These are phyloP conservation scores for Chionoecetes opilio DNA, from an alignment of 1,140 invertebrate species.

Conservation along the genomic window DNA sequence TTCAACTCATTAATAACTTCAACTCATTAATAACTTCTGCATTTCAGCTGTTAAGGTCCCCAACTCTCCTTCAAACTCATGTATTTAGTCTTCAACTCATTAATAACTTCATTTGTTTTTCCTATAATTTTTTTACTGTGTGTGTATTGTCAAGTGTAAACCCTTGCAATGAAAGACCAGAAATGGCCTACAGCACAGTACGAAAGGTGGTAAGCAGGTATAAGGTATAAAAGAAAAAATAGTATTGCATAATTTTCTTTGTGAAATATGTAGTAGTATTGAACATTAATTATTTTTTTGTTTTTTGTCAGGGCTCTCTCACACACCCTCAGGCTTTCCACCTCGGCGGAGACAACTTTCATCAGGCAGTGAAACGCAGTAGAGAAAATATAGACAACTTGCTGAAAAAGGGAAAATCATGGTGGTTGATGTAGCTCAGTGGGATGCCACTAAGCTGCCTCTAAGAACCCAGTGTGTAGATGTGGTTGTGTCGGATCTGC, in stretches of 20 bases:
- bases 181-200: too few species aligned
- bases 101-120: too few species aligned
- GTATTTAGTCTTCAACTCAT: too few species aligned
- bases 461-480: conserved; percentile 85
- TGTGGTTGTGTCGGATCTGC: conserved; percentile 87
- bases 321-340: conserved; percentile 84
- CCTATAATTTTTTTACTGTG: too few species aligned
- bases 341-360: conserved; percentile 85
- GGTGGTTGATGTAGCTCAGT: conserved; percentile 83
- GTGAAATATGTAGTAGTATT: not conserved
- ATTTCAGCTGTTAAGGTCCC: too few species aligned
- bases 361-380: conserved; percentile 84
- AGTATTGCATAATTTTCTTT: not conserved
- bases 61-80: too few species aligned
- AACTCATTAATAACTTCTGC: too few species aligned
- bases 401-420: conserved; percentile 81
- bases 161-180: too few species aligned
- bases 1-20: too few species aligned
- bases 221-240: too few species aligned
- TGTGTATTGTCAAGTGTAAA: too few species aligned
- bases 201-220: too few species aligned
- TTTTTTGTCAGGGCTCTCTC: conserved; percentile 83
- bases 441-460: conserved; percentile 85
- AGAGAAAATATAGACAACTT: conserved; percentile 84
- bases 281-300: not conserved